These are phyloP conservation scores for Alectoris magna DNA, from an alignment of 2,797 vertebrate genomes.

Conservation along the genomic window DNA sequence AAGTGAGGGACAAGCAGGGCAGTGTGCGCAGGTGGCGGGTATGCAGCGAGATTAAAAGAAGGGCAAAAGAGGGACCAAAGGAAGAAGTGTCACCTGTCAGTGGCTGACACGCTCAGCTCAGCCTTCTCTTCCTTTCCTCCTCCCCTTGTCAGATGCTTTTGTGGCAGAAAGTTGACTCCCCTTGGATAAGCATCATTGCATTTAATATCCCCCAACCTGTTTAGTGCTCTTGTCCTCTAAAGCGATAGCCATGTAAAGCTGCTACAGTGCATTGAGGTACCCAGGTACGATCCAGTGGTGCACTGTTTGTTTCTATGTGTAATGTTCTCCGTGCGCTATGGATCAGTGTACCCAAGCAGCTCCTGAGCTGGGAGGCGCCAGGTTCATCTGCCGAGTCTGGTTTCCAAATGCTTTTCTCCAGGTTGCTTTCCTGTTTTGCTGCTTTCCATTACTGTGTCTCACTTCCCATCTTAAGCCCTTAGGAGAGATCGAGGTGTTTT, in stretches of 20 bases:
- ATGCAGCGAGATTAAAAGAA: neutral
- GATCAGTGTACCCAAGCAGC: neutral
- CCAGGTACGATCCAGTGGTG: neutral
- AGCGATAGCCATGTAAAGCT: neutral
- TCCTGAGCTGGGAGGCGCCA: neutral
- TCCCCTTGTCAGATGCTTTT: neutral
- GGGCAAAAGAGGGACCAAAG: neutral
- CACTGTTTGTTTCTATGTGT: neutral
- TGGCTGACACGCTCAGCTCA: neutral
- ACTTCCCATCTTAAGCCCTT: neutral
- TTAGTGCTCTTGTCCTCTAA: neutral
- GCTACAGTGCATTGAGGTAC: neutral
- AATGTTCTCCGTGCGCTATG: neutral
- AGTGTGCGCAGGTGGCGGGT: neutral
- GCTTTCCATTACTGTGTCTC: neutral
- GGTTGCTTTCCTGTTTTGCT: conserved; percentile 9
- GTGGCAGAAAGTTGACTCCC: neutral
- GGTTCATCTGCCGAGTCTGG: conserved; percentile 18
- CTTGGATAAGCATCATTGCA: neutral
- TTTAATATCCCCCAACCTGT: neutral
- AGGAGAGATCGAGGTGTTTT: neutral
- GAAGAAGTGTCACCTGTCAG: neutral
- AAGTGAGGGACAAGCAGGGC: neutral
- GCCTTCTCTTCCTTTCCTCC: neutral
- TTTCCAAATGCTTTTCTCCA: neutral